Base-by-base conservation (phyloP, 2,113 vertebrate genomes). In the Collichthys lucidus region DNA sequence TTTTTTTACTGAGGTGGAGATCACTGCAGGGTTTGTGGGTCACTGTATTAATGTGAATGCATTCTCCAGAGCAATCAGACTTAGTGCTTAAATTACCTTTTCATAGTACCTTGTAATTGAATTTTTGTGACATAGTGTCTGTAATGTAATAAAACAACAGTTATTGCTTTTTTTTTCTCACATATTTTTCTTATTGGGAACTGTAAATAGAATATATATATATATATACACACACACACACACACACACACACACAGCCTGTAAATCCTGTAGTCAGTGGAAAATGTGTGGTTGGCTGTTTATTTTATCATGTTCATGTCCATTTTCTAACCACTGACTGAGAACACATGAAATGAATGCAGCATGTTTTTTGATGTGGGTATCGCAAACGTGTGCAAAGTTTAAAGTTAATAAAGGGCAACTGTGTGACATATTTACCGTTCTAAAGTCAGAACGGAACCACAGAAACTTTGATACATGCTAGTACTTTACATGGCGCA, bases 11-110 rank as follows among this genome's bases (percentile, higher is more conserved):
- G 26, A 66, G 42, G 14, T 57, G 31, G 59, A 62, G n/a, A 57
- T 26, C 6, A 57, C 42, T 62, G 29, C 40, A 29, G 71, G 22
- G 15, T 69, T 77, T 67, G 20, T 62, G 64, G 82, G 73, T 85
- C 76, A 77, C 15, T 67, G 31, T 49, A 40, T 47, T 55, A 47
- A 4, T 53, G 19, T 74, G 19, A 55, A 49, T 20, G 1, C 35
- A 64, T 50, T 52, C 66, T 65, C 44, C 26, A 68, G 40, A 49
- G 47, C 19, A 40, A 40, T 31, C 26, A 35, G 11, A 63, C 59
- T 24, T 26, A 9, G 16, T 49, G 15, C 6, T 50, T 44, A 11
- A 16, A 66, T 59, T 4, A 14, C 7, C 22, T 50, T 79, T 77
- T 85, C 22, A 20, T 64, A 55, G 20, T 31, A 62, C 70, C 52